A percentile compares a stretch with the other conserved stretches of the same genome.
These are phyloP conservation scores for Gryllus bimaculatus DNA, from an alignment of 1,140 invertebrate species.

Conservation along the genomic window DNA sequence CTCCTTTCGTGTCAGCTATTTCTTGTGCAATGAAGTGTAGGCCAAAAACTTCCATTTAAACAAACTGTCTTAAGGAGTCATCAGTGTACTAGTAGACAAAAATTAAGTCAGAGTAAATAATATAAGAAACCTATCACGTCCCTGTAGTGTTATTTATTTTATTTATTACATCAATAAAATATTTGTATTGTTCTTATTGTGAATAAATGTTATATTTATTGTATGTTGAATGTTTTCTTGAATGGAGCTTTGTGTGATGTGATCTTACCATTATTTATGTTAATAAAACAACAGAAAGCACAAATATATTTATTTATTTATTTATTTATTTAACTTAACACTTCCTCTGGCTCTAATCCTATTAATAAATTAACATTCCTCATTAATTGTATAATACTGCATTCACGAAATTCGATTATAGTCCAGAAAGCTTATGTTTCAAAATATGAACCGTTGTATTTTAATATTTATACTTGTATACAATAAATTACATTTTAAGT, in stretches of 20 bases:
- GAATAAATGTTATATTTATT: neutral
- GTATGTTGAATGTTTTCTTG: neutral
- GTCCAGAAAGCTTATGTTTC: no score
- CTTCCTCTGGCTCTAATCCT: no score
- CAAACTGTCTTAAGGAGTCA: neutral
- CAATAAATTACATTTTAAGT: no score
- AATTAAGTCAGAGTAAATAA: neutral
- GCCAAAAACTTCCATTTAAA: neutral
- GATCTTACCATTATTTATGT: constrained; percentile 1
- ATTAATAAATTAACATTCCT: no score
- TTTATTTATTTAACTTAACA: no score
- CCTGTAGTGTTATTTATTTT: neutral
- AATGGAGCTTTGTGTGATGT: constrained; percentile 4
- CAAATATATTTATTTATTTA: no score
- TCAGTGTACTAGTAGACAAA: neutral
- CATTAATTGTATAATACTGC: no score
- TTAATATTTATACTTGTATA: no score
- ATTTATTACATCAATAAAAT: neutral
- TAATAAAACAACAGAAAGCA: neutral
- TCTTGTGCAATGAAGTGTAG: neutral
- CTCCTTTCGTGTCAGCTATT: neutral
- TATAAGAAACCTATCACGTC: neutral
- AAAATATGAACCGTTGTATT: no score
- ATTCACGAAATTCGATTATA: no score
- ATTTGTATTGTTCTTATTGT: neutral